Conservation (phyloP, 2,888 invertebrate genomes). For the Incurvaria masculella region DNA sequence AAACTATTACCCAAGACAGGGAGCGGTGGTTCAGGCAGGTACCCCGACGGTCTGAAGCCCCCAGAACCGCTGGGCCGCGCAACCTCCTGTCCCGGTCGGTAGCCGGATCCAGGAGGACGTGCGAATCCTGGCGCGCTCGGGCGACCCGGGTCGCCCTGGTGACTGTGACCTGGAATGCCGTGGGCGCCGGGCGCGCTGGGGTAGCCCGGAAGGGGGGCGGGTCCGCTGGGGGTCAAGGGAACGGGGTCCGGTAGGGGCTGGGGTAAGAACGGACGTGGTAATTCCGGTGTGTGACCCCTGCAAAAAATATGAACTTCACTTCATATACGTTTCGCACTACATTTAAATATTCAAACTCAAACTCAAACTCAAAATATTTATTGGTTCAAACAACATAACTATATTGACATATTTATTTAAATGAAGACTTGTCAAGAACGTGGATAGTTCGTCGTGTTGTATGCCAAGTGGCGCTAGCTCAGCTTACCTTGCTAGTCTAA, state of each 20-base stretch:
- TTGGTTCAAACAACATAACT: no score
- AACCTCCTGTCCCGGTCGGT: conserved; percentile 3
- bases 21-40: conserved; percentile 3
- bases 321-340: no score
- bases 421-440: no score
- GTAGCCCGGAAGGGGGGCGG: conserved; percentile 8
- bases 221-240: conserved; percentile 9
- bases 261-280: conserved; percentile 29
- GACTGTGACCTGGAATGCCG: conserved; percentile 17
- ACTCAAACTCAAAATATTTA: no score
- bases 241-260: conserved; percentile 21
- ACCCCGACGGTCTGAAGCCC: background rate
- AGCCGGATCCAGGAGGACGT: conserved; percentile 10
- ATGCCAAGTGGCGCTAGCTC: no score
- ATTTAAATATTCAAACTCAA: no score
- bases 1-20: no score
- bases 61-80: background rate
- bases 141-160: conserved; percentile 26
- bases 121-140: conserved; percentile 22
- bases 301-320: conserved; percentile 14
- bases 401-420: no score
- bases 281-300: conserved; percentile 31
- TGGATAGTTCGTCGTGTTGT: no score
- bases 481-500: no score
- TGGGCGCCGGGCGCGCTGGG: conserved; percentile 21